phyloP scores from a whole-genome alignment of 2,797 vertebrate species.

The Malurus splendens region DNA sequence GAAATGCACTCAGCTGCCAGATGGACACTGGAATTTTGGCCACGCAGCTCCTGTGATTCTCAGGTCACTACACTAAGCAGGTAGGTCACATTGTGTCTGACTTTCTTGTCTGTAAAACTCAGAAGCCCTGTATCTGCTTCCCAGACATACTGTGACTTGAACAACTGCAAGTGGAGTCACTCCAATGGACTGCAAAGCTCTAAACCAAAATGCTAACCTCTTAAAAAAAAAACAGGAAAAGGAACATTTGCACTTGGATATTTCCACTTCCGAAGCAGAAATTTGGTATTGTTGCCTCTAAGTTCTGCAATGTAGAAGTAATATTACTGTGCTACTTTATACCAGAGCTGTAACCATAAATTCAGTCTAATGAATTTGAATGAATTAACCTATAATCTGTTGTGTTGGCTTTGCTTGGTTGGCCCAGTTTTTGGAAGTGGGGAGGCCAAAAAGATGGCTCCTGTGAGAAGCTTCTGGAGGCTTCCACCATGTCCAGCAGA shows the following conservation, averaged over 20 bases:
- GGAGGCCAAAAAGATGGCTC: no score
- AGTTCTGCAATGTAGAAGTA: background rate
- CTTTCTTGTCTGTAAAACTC: background rate
- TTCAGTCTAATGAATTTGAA: background rate
- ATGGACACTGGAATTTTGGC: background rate
- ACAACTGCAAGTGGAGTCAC: background rate
- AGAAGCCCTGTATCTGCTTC: background rate
- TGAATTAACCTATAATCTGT: background rate
- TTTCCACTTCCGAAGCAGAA: background rate
- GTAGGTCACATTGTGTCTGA: background rate
- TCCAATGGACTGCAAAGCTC: background rate
- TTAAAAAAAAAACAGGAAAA: fast-evolving
- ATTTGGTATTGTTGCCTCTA: background rate
- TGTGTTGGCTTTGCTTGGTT: no score
- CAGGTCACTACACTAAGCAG: background rate
- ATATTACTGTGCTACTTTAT: background rate
- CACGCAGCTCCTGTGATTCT: background rate
- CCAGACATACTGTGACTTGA: background rate
- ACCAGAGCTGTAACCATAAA: background rate
- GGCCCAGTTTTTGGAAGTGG: no score
- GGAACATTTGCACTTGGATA: background rate
- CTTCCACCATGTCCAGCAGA: no score
- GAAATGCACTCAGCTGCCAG: background rate
- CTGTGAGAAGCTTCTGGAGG: no score
- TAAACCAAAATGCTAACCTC: background rate